Evolutionary conservation across 2,113 vertebrate species (phyloP).

Genomic region (Gnathonemus echidnorhynchus): DNA sequence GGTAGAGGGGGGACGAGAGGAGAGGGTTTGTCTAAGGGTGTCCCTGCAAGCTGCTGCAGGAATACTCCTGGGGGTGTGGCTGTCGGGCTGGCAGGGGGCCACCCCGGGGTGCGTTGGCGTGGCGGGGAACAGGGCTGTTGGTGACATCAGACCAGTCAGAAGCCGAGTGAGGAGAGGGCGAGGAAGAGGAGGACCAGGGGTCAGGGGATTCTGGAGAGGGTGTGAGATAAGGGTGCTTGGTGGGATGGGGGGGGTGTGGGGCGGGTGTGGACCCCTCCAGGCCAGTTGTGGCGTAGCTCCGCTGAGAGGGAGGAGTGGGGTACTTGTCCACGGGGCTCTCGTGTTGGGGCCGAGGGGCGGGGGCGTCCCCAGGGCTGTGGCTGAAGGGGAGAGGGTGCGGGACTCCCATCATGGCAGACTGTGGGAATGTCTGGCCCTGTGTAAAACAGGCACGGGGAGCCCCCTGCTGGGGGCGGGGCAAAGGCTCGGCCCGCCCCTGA

Average conservation of each 20-base stretch:
- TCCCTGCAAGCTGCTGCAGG: conserved; percentile 78
- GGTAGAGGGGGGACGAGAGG: neutral
- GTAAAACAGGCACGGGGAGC: conserved; percentile 52
- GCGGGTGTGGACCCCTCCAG: conserved; percentile 71
- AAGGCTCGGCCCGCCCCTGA: conserved; percentile 39
- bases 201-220: conserved; percentile 88
- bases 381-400: conserved; percentile 45
- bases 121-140: conserved; percentile 75
- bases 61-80: conserved; percentile 51
- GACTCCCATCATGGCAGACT: conserved; percentile 66
- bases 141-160: conserved; percentile 96
- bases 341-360: conserved; percentile 64
- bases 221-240: conserved; percentile 90
- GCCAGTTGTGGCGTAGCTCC: conserved; percentile 69
- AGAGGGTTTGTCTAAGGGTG: conserved; percentile 50
- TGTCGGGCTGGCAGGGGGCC: conserved; percentile 76
- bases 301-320: conserved; percentile 86
- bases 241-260: conserved; percentile 73
- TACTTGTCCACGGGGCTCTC: conserved; percentile 89
- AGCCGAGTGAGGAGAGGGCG: conserved; percentile 82
- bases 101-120: conserved; percentile 62
- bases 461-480: conserved; percentile 45
- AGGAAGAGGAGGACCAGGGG: conserved; percentile 84
- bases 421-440: conserved; percentile 75
- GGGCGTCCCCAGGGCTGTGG: conserved; percentile 54